Percentiles rank a stretch among this genome's conserved stretches.
phyloP scores from a whole-genome alignment of 2,113 vertebrate genomes.

The Petrocephalus microphthalmus region DNA sequence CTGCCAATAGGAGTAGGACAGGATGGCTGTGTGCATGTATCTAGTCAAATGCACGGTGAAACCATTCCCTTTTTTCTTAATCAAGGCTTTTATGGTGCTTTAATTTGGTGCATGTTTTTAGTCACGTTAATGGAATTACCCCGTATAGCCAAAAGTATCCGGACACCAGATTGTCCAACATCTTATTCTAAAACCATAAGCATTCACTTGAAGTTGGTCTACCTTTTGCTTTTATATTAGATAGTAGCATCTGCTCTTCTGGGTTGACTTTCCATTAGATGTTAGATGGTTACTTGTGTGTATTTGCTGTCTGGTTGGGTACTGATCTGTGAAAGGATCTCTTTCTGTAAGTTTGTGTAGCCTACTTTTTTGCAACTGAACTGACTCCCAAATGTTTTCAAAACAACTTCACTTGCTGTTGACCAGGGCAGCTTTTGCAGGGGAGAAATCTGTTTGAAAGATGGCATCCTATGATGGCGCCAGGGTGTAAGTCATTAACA shows the following conservation, averaged over 20 bases:
- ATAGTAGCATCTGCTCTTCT: not conserved
- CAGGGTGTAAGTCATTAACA: not conserved
- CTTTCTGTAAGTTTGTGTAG: not conserved
- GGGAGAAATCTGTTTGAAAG: not conserved
- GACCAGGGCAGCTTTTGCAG: not conserved
- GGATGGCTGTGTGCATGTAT: not conserved
- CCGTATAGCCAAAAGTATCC: not conserved
- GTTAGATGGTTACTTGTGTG: not conserved
- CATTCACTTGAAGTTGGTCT: not conserved
- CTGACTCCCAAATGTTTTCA: not conserved
- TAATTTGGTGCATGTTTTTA: not conserved
- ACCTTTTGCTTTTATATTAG: not conserved
- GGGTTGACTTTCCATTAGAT: not conserved
- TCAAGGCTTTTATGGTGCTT: not conserved
- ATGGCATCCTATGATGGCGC: not conserved
- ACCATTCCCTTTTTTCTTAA: not conserved
- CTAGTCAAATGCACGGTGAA: not conserved
- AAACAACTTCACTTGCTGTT: not conserved
- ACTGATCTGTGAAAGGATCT: not conserved
- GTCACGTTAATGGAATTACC: not conserved
- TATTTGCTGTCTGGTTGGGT: not conserved
- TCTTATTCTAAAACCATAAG: not conserved
- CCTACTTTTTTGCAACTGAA: not conserved
- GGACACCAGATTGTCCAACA: not conserved
- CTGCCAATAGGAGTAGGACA: not conserved